Evolutionary conservation across 2,888 invertebrate genomes (phyloP), one percentile per base, ranked within the genome.

Genomic region (Phymatocera aterrima): DNA sequence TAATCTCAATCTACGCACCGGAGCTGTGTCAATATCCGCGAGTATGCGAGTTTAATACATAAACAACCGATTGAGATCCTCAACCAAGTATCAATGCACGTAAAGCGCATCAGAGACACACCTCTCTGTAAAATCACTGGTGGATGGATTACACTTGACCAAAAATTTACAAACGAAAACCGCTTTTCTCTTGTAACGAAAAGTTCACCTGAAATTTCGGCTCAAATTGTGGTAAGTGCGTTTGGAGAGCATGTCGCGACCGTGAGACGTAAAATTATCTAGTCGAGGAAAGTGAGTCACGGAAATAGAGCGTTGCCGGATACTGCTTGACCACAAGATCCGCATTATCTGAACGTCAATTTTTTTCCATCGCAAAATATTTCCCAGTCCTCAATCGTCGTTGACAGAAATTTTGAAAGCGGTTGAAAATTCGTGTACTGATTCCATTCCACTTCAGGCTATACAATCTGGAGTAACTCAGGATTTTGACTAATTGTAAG

Each of bases 401-500:
- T 12, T 34, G 61, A 64, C 8, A 24, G 28, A 68, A 43, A 43
- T 68, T 40, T 4, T 21, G 12, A 21, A 15, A 46, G 21, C 40
- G 15, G 28, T 21, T n/a, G 21, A 12, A 68, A 28, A 46, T 43
- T 24, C 28, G 43, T 68, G 40, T 46, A 8, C 24, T 68, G 6
- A 28, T 28, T 46, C 40, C 6, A 37, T 40, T 15, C 12, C 21
- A 65, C 12, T 65, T 46, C 6, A 34, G 28, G 68, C 15, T 68
- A 46, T 28, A 31, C 68, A 24, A 12, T n/a, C 24, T 0, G 21
- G 43, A 24, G 21, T 65, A 5, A 65, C 24, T 68, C 46, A 28
- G 46, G 46, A 68, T 46, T 46, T 68, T 46, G 46, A 68, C 40
- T 64, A 12, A 40, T 40, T 51, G 51, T 51, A 10, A 68, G 68